Conservation (phyloP, 1,140 invertebrate species). For the Pectinophora gossypiella region DNA sequence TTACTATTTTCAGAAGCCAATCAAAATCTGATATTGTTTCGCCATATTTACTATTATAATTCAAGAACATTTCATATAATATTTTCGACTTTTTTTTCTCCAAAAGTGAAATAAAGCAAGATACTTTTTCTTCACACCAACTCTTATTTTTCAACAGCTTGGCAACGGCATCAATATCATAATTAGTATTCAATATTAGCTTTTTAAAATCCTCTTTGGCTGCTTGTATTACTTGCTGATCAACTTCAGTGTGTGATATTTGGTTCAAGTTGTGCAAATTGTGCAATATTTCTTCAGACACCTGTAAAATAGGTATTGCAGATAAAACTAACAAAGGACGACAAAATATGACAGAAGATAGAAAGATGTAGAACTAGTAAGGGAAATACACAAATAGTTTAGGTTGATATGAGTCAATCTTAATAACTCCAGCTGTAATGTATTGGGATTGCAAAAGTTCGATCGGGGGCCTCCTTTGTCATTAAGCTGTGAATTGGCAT, state of each 20-base stretch:
- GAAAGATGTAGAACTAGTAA: too few relatives aligned
- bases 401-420: too few relatives aligned
- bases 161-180: background rate
- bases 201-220: background rate
- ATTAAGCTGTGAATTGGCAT: too few relatives aligned
- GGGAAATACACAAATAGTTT: too few relatives aligned
- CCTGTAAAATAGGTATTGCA: background rate
- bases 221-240: background rate
- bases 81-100: background rate
- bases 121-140: background rate
- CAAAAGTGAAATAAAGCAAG: background rate
- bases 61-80: background rate
- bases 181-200: background rate
- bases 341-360: too few relatives aligned
- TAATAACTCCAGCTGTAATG: too few relatives aligned
- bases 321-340: too few relatives aligned
- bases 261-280: background rate
- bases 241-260: background rate
- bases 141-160: background rate
- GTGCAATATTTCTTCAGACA: background rate
- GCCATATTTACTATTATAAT: background rate
- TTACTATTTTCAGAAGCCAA: background rate
- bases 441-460: too few relatives aligned
- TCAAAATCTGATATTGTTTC: background rate
- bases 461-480: too few relatives aligned